These are phyloP conservation scores for Diceros bicornis DNA, from an alignment of 2,797 vertebrate species.

Conservation along the genomic window DNA sequence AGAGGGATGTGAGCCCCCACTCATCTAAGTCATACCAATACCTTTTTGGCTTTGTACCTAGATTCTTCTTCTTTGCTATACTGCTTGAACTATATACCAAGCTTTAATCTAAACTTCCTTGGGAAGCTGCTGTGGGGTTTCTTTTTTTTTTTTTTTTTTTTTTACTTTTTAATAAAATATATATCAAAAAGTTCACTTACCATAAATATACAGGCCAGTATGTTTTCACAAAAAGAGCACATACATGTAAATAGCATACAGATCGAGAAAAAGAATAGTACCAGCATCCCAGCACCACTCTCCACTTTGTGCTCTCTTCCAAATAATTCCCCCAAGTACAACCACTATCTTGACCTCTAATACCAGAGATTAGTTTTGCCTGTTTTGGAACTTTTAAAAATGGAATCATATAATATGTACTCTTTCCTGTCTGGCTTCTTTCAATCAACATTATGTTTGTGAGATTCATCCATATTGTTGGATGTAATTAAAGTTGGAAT, in stretches of 20 bases:
- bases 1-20: not conserved
- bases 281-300: not conserved
- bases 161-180: not conserved
- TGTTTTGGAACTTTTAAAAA: too few species aligned
- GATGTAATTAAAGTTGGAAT: not conserved
- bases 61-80: not conserved
- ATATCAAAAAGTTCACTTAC: not conserved
- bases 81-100: not conserved
- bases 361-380: too few species aligned
- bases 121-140: not conserved
- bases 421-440: not conserved
- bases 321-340: not conserved
- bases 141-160: too few species aligned
- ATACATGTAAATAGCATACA: not conserved
- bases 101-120: not conserved
- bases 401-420: too few species aligned
- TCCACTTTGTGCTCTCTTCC: not conserved
- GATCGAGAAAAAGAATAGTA: not conserved
- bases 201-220: not conserved
- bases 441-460: not conserved
- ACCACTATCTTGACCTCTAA: not conserved
- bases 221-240: not conserved
- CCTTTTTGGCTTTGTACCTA: not conserved
- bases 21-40: not conserved
- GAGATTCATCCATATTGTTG: not conserved